Evolutionary conservation across 2,113 vertebrate genomes (phyloP).

Genomic region (Microtus pennsylvanicus): DNA sequence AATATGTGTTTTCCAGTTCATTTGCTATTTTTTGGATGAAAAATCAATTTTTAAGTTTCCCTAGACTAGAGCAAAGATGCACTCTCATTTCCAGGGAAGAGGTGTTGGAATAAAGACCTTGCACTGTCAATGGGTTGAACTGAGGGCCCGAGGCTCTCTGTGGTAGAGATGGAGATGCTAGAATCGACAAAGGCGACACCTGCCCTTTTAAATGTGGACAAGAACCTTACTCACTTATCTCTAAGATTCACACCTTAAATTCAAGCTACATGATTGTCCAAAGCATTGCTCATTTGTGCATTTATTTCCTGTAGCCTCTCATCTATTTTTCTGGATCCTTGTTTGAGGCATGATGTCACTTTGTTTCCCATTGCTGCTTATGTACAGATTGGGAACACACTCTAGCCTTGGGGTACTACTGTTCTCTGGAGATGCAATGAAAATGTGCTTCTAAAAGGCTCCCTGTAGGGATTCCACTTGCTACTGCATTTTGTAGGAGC

Average conservation of each 20-base stretch:
- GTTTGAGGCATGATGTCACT: background rate
- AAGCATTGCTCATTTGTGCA: background rate
- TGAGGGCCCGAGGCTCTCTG: background rate
- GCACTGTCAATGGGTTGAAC: background rate
- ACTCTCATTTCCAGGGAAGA: background rate
- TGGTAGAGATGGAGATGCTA: background rate
- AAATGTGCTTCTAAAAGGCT: background rate
- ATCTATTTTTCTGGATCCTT: background rate
- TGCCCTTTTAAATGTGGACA: background rate
- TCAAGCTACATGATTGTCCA: background rate
- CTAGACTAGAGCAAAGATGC: background rate
- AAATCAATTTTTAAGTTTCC: background rate
- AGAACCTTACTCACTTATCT: background rate
- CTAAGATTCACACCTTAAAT: background rate
- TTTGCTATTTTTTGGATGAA: conserved; percentile 3
- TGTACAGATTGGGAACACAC: background rate
- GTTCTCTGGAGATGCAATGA: background rate
- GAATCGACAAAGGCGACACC: background rate
- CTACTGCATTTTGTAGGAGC: background rate
- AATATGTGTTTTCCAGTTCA: background rate
- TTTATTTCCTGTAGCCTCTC: background rate
- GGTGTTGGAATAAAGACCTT: background rate
- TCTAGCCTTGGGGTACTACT: background rate
- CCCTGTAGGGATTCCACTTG: background rate
- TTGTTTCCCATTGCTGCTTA: background rate